Percentiles rank a stretch among this genome's conserved stretches.
Evolutionary conservation across 2,113 vertebrate species (phyloP).

Genomic region (human): DNA sequence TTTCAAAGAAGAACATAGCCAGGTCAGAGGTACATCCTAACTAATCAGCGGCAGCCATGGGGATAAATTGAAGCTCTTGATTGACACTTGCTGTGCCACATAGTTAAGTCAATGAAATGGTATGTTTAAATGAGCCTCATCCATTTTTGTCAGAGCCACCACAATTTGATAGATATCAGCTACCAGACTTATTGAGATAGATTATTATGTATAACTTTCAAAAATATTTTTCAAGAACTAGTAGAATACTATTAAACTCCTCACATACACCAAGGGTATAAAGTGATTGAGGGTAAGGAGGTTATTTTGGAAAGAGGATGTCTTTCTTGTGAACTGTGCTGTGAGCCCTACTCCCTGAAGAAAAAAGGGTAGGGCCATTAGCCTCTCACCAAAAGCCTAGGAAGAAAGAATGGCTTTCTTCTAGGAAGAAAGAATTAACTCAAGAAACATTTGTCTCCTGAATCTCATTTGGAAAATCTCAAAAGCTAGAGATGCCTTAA

Average conservation of each 20-base stretch:
- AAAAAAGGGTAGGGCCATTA: background rate
- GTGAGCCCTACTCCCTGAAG: background rate
- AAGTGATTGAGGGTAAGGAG: background rate
- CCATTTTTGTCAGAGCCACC: background rate
- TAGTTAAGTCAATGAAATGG: background rate
- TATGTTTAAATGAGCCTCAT: background rate
- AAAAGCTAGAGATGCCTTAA: background rate
- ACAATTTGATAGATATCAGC: background rate
- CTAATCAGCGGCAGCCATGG: background rate
- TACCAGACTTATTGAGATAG: background rate
- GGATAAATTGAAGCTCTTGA: background rate
- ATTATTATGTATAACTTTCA: constrained; percentile 7
- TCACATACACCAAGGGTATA: background rate
- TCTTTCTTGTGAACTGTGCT: background rate
- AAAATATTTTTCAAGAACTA: background rate
- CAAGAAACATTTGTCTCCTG: background rate
- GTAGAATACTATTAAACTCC: background rate
- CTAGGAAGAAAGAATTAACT: background rate
- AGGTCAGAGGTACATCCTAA: background rate
- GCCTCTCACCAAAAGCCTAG: background rate
- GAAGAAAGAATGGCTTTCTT: background rate
- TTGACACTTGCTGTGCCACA: background rate
- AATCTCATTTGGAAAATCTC: background rate
- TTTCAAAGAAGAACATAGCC: background rate
- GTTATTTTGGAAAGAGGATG: constrained; percentile 5